Base-by-base conservation (phyloP, 2,113 vertebrate species). In the Castor canadensis region DNA sequence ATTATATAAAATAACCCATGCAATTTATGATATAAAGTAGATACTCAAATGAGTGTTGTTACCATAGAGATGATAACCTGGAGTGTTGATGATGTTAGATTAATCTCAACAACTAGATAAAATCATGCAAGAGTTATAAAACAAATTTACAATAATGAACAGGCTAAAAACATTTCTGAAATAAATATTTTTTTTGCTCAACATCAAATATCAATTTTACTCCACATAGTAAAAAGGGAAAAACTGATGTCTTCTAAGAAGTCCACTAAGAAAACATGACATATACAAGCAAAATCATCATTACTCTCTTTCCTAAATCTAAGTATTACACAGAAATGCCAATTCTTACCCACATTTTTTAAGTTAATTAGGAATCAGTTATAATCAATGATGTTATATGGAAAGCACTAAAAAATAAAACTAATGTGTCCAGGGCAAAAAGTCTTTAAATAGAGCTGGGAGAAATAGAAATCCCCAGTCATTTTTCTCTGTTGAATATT, bases 331-430 rank as follows among this genome's bases (percentile, higher is more conserved):
- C 49, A 69, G 85, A 97, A 97, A 96, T 80, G 43, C 22, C 73
- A 81, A 26, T 62, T 91, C 84, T 84, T 60, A 66, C 35, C 87
- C 64, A 66, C 94, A 2, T 30, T 96, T 92, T 95, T 77, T 87
- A 54, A 94, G 80, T 88, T 96, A 97, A 97, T 94, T 87, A 94
- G 67, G 77, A 91, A 83, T 95, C 73, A 77, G n/a, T 88, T 96
- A 87, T 76, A 92, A 91, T 94, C 94, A 94, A 86, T 75, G 56
- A 79, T 76, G 47, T 75, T 96, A 92, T 40, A 93, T 87, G 64
- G 73, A 87, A 94, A 93, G 22, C 30, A 94, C 38, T 95, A 94
- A 76, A 67, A 96, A 91, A 93, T 72, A 91, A 97, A 93, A 94
- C 3, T 69, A 88, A 87, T 38, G 3, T 93, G 54, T 38, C 45